Percentiles rank a stretch among this genome's conserved stretches.
Evolutionary conservation across 2,888 invertebrate species (phyloP).

Genomic region (Thereva unica): DNA sequence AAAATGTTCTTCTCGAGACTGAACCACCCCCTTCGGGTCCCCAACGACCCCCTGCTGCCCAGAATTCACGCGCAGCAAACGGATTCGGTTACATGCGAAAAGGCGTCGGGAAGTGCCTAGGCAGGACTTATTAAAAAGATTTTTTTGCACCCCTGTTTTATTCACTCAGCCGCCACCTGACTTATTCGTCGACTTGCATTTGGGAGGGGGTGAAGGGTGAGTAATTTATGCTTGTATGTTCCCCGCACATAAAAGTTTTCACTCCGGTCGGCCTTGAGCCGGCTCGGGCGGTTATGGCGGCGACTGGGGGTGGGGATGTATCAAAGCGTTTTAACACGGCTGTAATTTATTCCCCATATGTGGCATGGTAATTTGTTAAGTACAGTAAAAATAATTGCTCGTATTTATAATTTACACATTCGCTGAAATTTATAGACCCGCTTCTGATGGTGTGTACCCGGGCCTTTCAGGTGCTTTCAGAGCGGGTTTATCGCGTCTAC

Average conservation of each 20-base stretch:
- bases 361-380: conserved; percentile 60
- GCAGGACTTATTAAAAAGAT: conserved; percentile 25
- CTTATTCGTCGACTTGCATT: conserved; percentile 17
- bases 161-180: conserved; percentile 33
- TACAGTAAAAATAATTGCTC: conserved; percentile 60
- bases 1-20: background rate
- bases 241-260: conserved; percentile 28
- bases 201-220: conserved; percentile 26
- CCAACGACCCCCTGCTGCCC: too few relatives aligned
- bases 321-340: conserved; percentile 37
- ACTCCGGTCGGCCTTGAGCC: background rate
- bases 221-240: conserved; percentile 39
- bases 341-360: conserved; percentile 54
- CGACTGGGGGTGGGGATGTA: conserved; percentile 25
- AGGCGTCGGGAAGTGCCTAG: too few relatives aligned
- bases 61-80: too few relatives aligned
- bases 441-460: conserved; percentile 41
- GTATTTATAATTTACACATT: conserved; percentile 60
- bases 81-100: too few relatives aligned
- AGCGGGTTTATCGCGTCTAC: conserved; percentile 35
- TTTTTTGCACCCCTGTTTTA: conserved; percentile 23
- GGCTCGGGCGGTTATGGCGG: background rate
- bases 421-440: conserved; percentile 56
- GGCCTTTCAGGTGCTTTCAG: conserved; percentile 30
- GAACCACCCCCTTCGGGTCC: too few relatives aligned